These are phyloP conservation scores for Apeltes quadracus DNA, from an alignment of 2,113 vertebrate species.

Conservation along the genomic window DNA sequence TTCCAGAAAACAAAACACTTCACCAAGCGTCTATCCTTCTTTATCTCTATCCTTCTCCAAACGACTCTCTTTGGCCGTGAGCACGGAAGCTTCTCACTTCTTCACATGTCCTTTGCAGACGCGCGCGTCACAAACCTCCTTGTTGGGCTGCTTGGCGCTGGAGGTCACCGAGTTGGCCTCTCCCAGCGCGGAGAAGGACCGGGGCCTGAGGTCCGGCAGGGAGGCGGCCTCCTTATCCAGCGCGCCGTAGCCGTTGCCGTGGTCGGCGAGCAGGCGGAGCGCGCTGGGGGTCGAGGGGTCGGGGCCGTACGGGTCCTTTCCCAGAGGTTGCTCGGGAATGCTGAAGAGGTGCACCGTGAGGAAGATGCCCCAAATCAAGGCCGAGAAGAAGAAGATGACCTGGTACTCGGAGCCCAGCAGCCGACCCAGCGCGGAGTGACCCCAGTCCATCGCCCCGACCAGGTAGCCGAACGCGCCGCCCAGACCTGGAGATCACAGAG, in stretches of 20 bases:
- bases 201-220: conserved; percentile 64
- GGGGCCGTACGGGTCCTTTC: not conserved
- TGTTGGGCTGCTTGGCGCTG: conserved; percentile 66
- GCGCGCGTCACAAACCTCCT: conserved; percentile 76
- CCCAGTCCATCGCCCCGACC: conserved; percentile 94
- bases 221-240: conserved; percentile 72
- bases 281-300: conserved; percentile 38
- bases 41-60: not conserved
- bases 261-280: conserved; percentile 64
- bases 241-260: conserved; percentile 80
- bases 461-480: conserved; percentile 94
- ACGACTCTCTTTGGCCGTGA: no score
- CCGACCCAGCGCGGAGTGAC: conserved; percentile 83
- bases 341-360: conserved; percentile 89
- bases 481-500: conserved; percentile 80
- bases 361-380: conserved; percentile 85
- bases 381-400: conserved; percentile 93
- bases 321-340: conserved; percentile 89
- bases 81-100: not conserved
- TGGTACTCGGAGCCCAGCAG: conserved; percentile 92
- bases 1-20: not conserved
- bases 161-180: conserved; percentile 75
- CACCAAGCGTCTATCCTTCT: no score
- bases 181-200: conserved; percentile 71
- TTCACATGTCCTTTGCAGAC: not conserved